A percentile compares a stretch with the other conserved stretches of the same genome.
These are phyloP conservation scores for Maniola jurtina DNA, from an alignment of 1,140 invertebrate species.

Conservation along the genomic window DNA sequence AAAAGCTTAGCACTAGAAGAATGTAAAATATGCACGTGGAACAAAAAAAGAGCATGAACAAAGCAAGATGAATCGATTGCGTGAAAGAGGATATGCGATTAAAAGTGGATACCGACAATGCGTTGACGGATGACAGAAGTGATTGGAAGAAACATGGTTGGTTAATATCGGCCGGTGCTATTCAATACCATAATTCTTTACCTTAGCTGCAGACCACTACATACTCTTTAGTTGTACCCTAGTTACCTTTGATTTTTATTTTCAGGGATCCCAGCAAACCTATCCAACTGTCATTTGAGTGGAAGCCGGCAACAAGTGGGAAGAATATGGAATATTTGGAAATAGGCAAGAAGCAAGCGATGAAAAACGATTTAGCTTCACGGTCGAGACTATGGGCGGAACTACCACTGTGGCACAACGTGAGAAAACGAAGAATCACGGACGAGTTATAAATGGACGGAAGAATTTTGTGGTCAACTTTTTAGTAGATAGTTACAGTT, in stretches of 20 bases:
- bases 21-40: no score
- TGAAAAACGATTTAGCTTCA: constrained; percentile 46
- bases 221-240: neutral
- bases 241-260: neutral
- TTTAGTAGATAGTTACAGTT: no score
- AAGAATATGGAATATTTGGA: constrained; percentile 54
- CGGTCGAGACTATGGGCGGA: constrained; percentile 48
- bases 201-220: no score
- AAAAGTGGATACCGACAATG: no score
- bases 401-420: constrained; percentile 58
- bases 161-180: no score
- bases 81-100: no score
- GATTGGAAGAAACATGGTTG: no score
- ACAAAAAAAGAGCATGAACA: no score
- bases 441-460: constrained; percentile 45
- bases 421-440: constrained; percentile 28
- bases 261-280: constrained; percentile 60
- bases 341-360: constrained; percentile 36
- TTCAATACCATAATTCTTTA: no score
- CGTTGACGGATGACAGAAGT: no score
- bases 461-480: neutral
- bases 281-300: constrained; percentile 44
- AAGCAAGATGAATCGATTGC: no score
- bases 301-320: constrained; percentile 40
- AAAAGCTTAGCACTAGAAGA: no score